Evolutionary conservation across 2,888 invertebrate species (phyloP).

Genomic region (Drosophila paranaensis): DNA sequence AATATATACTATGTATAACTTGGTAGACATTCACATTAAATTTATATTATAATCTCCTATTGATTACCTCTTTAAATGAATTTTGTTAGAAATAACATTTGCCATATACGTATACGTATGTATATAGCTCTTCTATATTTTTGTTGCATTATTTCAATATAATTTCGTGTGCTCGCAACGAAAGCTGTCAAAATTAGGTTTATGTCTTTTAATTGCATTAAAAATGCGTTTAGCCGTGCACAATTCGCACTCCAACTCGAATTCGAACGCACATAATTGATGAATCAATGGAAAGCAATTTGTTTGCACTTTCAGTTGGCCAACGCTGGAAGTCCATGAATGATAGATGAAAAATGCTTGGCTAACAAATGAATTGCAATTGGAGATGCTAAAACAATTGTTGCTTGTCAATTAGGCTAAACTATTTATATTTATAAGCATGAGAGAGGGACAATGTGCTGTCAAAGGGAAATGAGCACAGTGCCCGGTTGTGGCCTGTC

Average conservation of each 20-base stretch:
- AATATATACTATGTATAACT: neutral
- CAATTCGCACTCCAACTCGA: neutral
- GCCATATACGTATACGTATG: conserved; percentile 21
- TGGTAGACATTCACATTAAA: conserved; percentile 9
- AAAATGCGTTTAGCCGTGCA: conserved; percentile 49
- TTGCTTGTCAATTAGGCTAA: conserved; percentile 36
- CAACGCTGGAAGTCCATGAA: conserved; percentile 13
- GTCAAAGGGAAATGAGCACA: conserved; percentile 65
- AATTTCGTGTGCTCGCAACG: neutral
- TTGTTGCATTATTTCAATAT: conserved; percentile 46
- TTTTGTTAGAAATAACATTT: conserved; percentile 24
- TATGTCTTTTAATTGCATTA: conserved; percentile 60
- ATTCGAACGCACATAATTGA: conserved; percentile 14
- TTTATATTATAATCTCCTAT: conserved; percentile 2
- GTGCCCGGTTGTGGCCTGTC: neutral
- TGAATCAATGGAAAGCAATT: conserved; percentile 11
- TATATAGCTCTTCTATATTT: conserved; percentile 48
- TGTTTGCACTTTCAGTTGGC: conserved; percentile 9
- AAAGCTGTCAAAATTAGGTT: conserved; percentile 17
- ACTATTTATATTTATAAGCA: conserved; percentile 4
- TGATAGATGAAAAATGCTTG: neutral
- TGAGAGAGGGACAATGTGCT: conserved; percentile 25
- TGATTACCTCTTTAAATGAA: conserved; percentile 40
- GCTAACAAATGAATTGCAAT: conserved; percentile 24
- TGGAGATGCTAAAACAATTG: conserved; percentile 19